Conservation (phyloP, 2,888 invertebrate species). For the Deilephila porcellus region DNA sequence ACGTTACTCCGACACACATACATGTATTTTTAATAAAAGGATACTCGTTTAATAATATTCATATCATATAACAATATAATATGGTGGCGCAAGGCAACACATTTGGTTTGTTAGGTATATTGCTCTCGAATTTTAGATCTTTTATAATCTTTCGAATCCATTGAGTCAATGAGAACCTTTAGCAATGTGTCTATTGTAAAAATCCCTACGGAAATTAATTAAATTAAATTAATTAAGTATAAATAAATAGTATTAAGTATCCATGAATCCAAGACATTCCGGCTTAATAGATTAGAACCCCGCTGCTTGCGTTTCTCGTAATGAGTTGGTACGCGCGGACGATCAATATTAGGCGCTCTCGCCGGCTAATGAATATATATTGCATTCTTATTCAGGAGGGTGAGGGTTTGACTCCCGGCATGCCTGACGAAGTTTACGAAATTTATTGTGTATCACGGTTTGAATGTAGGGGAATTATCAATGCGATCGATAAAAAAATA, state of each 20-base stretch:
- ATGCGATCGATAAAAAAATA: background rate
- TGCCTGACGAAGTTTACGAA: background rate
- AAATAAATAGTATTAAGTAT: background rate
- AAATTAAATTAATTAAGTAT: background rate
- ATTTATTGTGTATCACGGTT: background rate
- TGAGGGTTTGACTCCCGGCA: constrained; percentile 15
- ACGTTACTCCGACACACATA: too few relatives aligned
- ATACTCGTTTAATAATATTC: too few relatives aligned
- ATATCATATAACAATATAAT: too few relatives aligned
- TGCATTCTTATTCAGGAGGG: constrained; percentile 18
- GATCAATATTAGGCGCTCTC: constrained; percentile 11
- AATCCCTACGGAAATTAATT: too few relatives aligned
- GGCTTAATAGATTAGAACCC: background rate
- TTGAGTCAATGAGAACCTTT: too few relatives aligned
- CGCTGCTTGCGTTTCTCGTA: constrained; percentile 18
- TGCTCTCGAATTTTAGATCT: too few relatives aligned
- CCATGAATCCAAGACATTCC: background rate
- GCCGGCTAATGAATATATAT: constrained; percentile 22
- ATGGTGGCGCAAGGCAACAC: too few relatives aligned
- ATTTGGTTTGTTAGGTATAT: too few relatives aligned
- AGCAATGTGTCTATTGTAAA: too few relatives aligned
- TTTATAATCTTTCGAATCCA: too few relatives aligned
- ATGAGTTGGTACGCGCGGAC: background rate
- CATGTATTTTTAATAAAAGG: too few relatives aligned
- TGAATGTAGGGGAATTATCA: background rate